Conservation (phyloP, 2,113 vertebrate species). For the Saimiri boliviensis region DNA sequence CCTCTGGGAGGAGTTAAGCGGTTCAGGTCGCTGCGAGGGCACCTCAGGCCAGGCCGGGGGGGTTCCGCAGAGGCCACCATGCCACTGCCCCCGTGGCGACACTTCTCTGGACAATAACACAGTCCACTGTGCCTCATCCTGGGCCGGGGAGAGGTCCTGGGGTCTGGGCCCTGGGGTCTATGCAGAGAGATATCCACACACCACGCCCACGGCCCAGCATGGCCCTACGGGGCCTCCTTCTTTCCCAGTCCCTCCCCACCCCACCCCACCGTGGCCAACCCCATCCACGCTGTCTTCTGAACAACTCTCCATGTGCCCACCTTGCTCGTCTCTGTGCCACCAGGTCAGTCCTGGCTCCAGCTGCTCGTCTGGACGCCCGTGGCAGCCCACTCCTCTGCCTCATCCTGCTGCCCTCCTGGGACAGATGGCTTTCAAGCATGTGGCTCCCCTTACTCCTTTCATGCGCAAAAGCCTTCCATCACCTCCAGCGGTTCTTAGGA, state of each 20-base stretch:
- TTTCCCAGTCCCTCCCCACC: too few relatives aligned
- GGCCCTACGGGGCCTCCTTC: background rate
- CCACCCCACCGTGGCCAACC: fast-evolving
- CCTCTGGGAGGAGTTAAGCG: constrained; percentile 46
- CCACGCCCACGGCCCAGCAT: fast-evolving
- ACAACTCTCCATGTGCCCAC: fast-evolving
- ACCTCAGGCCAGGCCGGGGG: background rate
- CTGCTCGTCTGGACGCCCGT: fast-evolving
- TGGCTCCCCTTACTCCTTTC: too few relatives aligned
- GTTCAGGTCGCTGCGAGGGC: background rate
- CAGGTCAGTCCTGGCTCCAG: background rate
- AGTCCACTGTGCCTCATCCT: fast-evolving
- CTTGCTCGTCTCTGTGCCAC: background rate
- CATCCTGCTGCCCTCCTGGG: fast-evolving
- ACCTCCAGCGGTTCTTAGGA: background rate
- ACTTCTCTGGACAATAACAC: background rate
- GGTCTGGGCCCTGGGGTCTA: fast-evolving
- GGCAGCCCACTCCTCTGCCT: background rate
- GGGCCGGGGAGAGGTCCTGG: fast-evolving
- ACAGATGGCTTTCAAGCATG: fast-evolving
- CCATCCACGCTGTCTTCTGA: background rate
- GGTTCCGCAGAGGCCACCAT: background rate
- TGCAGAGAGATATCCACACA: fast-evolving
- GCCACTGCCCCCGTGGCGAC: fast-evolving
- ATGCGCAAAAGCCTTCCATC: background rate